Base-by-base conservation (phyloP, 2,113 vertebrate genomes). In the Brachyistius frenatus region DNA sequence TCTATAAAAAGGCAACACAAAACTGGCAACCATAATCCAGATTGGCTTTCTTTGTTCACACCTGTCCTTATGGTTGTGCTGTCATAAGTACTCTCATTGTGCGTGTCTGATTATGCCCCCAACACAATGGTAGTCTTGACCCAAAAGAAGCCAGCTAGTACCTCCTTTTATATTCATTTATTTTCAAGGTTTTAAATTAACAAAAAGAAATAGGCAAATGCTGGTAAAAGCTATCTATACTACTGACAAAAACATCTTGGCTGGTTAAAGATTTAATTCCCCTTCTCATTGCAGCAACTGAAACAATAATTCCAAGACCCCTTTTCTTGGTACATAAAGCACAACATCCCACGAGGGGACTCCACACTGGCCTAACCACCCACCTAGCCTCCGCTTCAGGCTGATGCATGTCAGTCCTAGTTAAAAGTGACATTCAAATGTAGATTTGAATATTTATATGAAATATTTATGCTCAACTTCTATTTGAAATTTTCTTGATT, bases 81-180 rank as follows among this genome's bases (percentile, higher is more conserved):
- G 39, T 86, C 55, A 15, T 54, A 30, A 70, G 61, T 44, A 49
- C 30, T 41, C 7, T 77, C 46, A 39, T 5, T 54, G 33, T 71
- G 31, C 52, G 44, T 72, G 41, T 80, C 58, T 70, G 54, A 67
- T 69, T 52, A 16, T 78, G 58, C 73, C 13, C 35, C 50, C 1
- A 60, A 76, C 56, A 62, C 60, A 67, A 58, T 32, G 31, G 52
- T 65, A 80, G 83, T 62, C 57, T 66, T 73, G 64, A 74, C 68
- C 80, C 54, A 71, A 81, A 83, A 71, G 9, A 63, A 81, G 61
- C 65, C 55, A 86, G 78, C 63, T 70, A 74, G 85, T 86, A 91
- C 83, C 85, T 91, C 83, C 79, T 90, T 90, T 88, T 89, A 73
- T 86, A 86, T 56, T 49, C 35, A 79, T 76, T 57, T 84, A 79